Conservation (phyloP, 2,113 vertebrate genomes). For the Suricata suricatta region DNA sequence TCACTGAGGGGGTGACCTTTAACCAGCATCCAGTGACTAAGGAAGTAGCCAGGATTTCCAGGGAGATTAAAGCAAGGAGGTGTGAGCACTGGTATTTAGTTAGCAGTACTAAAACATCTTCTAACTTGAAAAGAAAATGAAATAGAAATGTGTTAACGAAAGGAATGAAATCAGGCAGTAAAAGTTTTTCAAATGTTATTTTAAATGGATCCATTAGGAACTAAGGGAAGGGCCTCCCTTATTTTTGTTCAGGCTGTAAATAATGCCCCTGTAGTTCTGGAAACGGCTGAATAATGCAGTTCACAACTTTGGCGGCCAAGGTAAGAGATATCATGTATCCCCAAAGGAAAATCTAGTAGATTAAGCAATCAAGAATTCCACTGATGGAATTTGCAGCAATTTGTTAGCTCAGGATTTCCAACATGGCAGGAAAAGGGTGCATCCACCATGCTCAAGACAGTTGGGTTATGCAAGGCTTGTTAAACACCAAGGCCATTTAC, state of each 20-base stretch:
- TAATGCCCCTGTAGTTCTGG: not conserved
- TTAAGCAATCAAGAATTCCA: not conserved
- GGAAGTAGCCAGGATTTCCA: not conserved
- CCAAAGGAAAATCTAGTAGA: not conserved
- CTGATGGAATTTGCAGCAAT: not conserved
- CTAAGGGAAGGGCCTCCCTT: not conserved
- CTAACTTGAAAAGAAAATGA: constrained; percentile 22
- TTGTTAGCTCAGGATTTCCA: not conserved
- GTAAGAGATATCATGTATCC: not conserved
- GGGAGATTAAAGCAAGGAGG: not conserved
- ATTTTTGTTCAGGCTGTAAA: not conserved
- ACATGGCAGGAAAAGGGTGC: not conserved
- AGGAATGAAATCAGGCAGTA: not conserved
- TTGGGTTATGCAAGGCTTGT: not conserved
- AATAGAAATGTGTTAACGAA: not conserved
- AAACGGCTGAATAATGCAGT: not conserved
- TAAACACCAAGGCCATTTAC: not conserved
- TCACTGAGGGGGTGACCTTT: not conserved
- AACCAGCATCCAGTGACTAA: not conserved
- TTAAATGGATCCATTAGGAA: not conserved
- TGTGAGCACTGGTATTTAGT: not conserved
- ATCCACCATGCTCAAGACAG: not conserved
- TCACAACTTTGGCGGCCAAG: not conserved
- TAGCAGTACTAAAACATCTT: not conserved
- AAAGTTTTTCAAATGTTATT: not conserved